These are phyloP conservation scores for Melolontha melolontha DNA, from an alignment of 2,888 invertebrate species.

Conservation along the genomic window DNA sequence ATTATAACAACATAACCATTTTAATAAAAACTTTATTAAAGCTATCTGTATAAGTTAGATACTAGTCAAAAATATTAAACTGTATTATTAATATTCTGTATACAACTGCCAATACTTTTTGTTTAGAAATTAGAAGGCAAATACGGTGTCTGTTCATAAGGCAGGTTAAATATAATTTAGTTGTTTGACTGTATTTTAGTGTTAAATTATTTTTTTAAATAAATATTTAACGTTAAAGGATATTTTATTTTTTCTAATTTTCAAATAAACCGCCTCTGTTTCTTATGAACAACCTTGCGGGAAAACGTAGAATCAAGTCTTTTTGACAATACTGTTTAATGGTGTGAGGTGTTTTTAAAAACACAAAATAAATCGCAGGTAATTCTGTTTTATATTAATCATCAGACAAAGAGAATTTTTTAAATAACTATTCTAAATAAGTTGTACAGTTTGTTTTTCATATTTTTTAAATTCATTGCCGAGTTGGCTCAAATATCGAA, in stretches of 20 bases:
- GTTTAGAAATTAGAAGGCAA: no score
- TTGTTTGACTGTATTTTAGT: conserved; percentile 4
- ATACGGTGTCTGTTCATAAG: conserved; percentile 35
- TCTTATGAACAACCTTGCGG: conserved; percentile 43
- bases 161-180: conserved; percentile 42
- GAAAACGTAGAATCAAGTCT: conserved; percentile 50
- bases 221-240: conserved; percentile 1
- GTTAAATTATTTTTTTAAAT: conserved; percentile 32
- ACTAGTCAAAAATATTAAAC: no score
- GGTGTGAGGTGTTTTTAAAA: conserved; percentile 52
- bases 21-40: no score
- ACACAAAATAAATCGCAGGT: conserved; percentile 63
- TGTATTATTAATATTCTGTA: conserved; percentile 24
- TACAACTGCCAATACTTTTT: no score
- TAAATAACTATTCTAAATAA: neutral
- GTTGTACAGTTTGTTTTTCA: neutral
- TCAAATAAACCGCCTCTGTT: conserved; percentile 9
- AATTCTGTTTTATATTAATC: conserved; percentile 54
- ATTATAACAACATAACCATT: no score
- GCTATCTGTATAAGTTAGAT: no score
- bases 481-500: no score
- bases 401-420: conserved; percentile 51
- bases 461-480: no score
- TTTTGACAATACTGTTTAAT: conserved; percentile 57
- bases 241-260: neutral